Evolutionary conservation across 2,113 vertebrate genomes (phyloP).

Genomic region (Herpetotheres cachinnans): DNA sequence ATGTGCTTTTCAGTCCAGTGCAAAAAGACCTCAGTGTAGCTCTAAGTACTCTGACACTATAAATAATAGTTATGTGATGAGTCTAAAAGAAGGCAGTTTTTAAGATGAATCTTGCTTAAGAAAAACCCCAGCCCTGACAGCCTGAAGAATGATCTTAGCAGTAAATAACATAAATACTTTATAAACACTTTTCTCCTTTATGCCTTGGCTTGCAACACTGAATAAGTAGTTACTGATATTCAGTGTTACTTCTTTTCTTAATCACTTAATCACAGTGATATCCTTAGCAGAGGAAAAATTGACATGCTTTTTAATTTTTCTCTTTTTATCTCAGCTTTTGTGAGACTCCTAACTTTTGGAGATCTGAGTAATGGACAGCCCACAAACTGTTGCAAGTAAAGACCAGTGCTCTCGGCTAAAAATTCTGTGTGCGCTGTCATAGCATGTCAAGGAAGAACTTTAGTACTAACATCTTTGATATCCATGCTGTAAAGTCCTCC

Average conservation of each 20-base stretch:
- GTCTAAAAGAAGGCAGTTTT: neutral
- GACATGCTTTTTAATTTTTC: neutral
- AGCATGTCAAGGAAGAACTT: neutral
- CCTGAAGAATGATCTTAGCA: neutral
- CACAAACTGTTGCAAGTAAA: neutral
- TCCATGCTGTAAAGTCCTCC: neutral
- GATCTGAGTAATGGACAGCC: neutral
- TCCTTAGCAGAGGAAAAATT: neutral
- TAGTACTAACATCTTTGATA: neutral
- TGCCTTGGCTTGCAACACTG: neutral
- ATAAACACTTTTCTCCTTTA: constrained; percentile 13
- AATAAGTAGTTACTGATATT: neutral
- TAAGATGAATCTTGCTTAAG: neutral
- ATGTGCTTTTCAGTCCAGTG: neutral
- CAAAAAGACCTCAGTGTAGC: neutral
- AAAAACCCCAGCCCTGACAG: neutral
- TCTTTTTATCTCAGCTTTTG: neutral
- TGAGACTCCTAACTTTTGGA: neutral
- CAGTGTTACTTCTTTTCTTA: neutral
- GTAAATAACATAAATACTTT: constrained; percentile 47
- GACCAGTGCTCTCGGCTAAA: neutral
- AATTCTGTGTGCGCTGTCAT: neutral
- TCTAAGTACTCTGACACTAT: neutral
- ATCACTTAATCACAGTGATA: neutral
- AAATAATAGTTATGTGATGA: constrained; percentile 15